Evolutionary conservation across 2,113 vertebrate genomes (phyloP), one percentile per base, ranked within the genome.

Genomic region (Erinaceus europaeus): DNA sequence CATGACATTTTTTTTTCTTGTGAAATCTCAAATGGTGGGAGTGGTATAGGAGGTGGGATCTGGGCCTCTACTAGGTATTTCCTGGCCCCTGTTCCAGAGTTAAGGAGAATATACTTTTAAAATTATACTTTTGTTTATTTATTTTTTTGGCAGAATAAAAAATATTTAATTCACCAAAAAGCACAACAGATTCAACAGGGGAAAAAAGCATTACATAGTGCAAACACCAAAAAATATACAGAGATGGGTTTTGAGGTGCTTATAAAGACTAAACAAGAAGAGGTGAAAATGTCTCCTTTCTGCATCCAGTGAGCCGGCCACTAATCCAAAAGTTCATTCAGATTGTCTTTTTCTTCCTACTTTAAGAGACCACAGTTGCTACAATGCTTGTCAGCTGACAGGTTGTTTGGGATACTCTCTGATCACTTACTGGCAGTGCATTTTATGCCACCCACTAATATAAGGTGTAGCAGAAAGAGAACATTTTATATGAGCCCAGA

Each of bases 121-220:
- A 80, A 67, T 69, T 79, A 34, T 23, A 10, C 29, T 83, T 0
- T 17, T 86, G n/a, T n/a, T n/a, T n/a, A n/a, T n/a, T n/a, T n/a
- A n/a, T n/a, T n/a, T n/a, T n/a, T n/a, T n/a, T 67, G 53, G 23
- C 50, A 90, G 90, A 94, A 89, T 84, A 53, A 79, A 89, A 89
- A 72, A 25, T 32, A 76, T 93, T 94, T 95, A 95, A 93, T 94
- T 64, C 42, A 89, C 40, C 18, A 79, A 57, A 64, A 75, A 73
- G 55, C 53, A 90, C 65, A 92, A 92, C 21, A 73, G 53, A 87
- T 65, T 64, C 50, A 74, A 92, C 34, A 82, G 21, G n/a, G 53
- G 88, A 72, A 85, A 32, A 67, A 86, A 91, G 90, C 75, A 85
- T 92, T 83, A 89, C 62, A 89, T 53, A 94, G 93, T 94, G 95